Percentiles rank a stretch among this genome's conserved stretches.
Conservation (phyloP, 2,113 vertebrate genomes). For the Crotalus horridus region DNA sequence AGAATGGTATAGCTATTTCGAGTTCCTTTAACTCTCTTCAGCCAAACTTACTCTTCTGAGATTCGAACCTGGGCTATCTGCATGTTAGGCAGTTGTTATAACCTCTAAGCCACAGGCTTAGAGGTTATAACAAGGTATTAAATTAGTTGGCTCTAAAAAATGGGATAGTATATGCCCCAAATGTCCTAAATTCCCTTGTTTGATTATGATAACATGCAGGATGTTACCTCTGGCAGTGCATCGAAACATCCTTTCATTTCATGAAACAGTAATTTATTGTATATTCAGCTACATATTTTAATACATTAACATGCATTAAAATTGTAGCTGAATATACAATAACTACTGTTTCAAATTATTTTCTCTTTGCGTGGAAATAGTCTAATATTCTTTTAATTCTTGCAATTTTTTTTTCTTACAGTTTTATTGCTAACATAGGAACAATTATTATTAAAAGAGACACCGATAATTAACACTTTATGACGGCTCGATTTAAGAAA, state of each 20-base stretch:
- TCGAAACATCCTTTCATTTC: not conserved
- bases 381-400: conserved; percentile 47
- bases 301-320: conserved; percentile 34
- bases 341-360: conserved; percentile 44
- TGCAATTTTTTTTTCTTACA: conserved; percentile 49
- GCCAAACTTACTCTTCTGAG: too few relatives aligned
- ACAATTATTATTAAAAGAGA: conserved; percentile 50
- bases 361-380: conserved; percentile 56
- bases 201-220: not conserved
- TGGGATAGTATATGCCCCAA: not conserved
- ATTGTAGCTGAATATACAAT: conserved; percentile 38
- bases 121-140: too few relatives aligned
- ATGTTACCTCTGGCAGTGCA: not conserved
- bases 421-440: conserved; percentile 42
- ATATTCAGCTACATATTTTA: conserved; percentile 39
- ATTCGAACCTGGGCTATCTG: too few relatives aligned
- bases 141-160: not conserved
- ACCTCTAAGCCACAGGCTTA: too few relatives aligned
- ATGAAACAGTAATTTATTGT: conserved; percentile 49
- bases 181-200: not conserved
- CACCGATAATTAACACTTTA: conserved; percentile 58
- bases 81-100: too few relatives aligned
- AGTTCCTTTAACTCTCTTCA: too few relatives aligned
- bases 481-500: conserved; percentile 56
- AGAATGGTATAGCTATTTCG: too few relatives aligned